These are phyloP conservation scores for Mastomys coucha DNA, from an alignment of 2,113 vertebrate genomes.

Conservation along the genomic window DNA sequence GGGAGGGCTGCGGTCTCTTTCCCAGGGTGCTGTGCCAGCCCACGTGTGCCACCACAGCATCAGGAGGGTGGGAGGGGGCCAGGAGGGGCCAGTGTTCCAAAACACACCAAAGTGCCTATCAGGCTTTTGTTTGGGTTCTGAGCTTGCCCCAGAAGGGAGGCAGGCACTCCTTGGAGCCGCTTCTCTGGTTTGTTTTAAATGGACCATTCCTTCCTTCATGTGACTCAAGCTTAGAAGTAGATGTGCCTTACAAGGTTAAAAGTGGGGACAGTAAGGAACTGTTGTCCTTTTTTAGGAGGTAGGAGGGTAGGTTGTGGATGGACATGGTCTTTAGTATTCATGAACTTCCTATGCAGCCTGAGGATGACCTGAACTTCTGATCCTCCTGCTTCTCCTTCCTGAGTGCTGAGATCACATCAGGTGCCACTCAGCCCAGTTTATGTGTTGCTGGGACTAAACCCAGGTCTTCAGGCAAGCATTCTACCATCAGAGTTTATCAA, in stretches of 20 bases:
- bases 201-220: not conserved
- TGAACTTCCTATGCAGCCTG: not conserved
- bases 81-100: not conserved
- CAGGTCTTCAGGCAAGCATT: not conserved
- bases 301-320: not conserved
- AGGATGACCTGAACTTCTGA: not conserved
- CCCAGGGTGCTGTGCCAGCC: not conserved
- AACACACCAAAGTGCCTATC: slow-evolving; percentile 22
- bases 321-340: not conserved
- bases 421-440: too few relatives aligned
- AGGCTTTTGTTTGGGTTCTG: not conserved
- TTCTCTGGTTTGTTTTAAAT: not conserved
- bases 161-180: slow-evolving; percentile 3
- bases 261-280: not conserved
- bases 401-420: not conserved
- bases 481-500: not conserved
- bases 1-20: slow-evolving; percentile 54
- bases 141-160: not conserved
- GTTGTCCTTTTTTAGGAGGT: not conserved
- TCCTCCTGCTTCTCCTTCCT: not conserved
- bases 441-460: not conserved
- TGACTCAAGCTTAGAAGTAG: not conserved
- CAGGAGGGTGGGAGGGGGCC: slow-evolving; percentile 28
- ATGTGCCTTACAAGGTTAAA: not conserved
- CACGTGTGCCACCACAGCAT: slow-evolving; percentile 43